Base-by-base conservation (phyloP, 2,888 invertebrate species). In the Hesperia comma region DNA sequence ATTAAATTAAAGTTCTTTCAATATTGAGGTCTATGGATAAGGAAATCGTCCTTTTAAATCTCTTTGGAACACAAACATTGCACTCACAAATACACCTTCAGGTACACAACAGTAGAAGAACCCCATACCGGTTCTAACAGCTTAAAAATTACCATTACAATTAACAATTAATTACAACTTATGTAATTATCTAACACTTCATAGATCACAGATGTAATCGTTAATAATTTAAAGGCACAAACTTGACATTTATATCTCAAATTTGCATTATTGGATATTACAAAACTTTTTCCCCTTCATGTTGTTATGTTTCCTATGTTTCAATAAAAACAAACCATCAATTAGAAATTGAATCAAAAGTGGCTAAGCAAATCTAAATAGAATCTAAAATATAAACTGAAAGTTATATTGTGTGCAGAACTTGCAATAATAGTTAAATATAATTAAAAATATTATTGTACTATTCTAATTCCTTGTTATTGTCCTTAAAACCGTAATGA, bases 161-260 rank as follows among this genome's bases (percentile, higher is more conserved):
- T 17, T 15, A 8, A 15, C n/a, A 15, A 2, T 0, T 37, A 8
- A 37, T 46, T 15, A 6, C n/a, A 5, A 43, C 1, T 43, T 15
- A 19, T 33, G 8, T 8, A 33, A 12, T 17, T 8, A 19, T 49
- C 19, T 49, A 43, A 61, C 33, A 61, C 0, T 57, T 15, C 33
- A 61, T 10, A 61, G 15, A 61, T 61, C 61, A 61, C 61, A 61
- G 53, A 21, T 37, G 19, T 12, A 51, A 53, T 53, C 40, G 21
- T 21, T 61, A 40, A 61, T 12, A 51, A 33, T 51, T 61, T 15
- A 53, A 61, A 61, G 61, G 61, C 53, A 61, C 61, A 40, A 21
- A 51, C 51, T 37, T 26, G 26, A 51, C 17, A 51, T 51, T 51
- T 17, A 21, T 21, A 51, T 51, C 21, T 51, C 51, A 51, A 51